phyloP scores from a whole-genome alignment of 2,888 invertebrate species.

The Melangyna quadrimaculata region DNA sequence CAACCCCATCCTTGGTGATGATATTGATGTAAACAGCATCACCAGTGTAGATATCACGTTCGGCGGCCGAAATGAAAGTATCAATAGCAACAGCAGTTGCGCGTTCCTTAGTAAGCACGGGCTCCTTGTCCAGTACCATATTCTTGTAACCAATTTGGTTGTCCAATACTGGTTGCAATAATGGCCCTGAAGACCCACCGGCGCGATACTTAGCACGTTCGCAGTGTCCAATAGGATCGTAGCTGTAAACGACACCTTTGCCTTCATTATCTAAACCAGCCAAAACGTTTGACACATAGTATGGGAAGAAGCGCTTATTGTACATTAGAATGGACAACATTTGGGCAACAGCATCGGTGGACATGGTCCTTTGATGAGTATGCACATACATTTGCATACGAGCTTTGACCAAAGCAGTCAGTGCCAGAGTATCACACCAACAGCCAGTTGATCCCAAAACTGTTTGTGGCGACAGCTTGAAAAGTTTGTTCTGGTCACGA shows the following conservation, averaged over 20 bases:
- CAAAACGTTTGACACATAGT: slow-evolving; percentile 96
- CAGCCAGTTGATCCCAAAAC: slow-evolving; percentile 97
- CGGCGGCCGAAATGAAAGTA: slow-evolving; percentile 98
- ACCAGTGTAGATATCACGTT: slow-evolving; percentile 98
- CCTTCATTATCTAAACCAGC: slow-evolving; percentile 97
- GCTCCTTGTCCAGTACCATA: slow-evolving; percentile 83
- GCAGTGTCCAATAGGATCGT: slow-evolving; percentile 98
- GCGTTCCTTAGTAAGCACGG: slow-evolving; percentile 88
- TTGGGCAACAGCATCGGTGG: slow-evolving; percentile 95
- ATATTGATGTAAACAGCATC: slow-evolving; percentile 93
- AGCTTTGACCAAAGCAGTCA: slow-evolving; percentile 91
- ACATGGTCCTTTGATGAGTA: slow-evolving; percentile 95
- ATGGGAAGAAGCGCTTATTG: slow-evolving; percentile 98
- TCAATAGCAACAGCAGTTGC: slow-evolving; percentile 94
- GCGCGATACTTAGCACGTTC: slow-evolving; percentile 92
- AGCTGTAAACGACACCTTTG: slow-evolving; percentile 96
- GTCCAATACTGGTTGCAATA: slow-evolving; percentile 97
- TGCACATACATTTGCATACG: slow-evolving; percentile 97
- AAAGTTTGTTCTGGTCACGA: slow-evolving; percentile 93
- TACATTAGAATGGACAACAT: slow-evolving; percentile 98
- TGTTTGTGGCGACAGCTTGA: slow-evolving; percentile 89
- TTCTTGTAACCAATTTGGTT: slow-evolving; percentile 97
- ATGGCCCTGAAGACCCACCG: slow-evolving; percentile 93
- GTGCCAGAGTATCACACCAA: slow-evolving; percentile 97
- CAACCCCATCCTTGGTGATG: slow-evolving; percentile 93